Base-by-base conservation (phyloP, 2,888 invertebrate species). In the Drosophila seclusa region DNA sequence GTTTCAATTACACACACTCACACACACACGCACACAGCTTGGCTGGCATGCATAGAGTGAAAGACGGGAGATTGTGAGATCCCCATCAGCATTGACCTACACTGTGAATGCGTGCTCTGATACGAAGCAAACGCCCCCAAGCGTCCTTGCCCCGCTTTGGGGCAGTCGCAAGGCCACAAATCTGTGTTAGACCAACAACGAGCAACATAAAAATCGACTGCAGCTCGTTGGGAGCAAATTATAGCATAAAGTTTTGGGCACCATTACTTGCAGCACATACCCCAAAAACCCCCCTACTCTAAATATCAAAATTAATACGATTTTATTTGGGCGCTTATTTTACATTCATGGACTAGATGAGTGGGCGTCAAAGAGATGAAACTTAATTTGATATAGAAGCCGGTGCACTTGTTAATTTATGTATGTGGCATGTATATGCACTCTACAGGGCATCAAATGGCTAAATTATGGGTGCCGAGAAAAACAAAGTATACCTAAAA, bases 161-260 rank as follows among this genome's bases (percentile, higher is more conserved):
- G 62, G 24, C 68, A 55, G 79, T 72, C 62, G 63, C 83, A 87
- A 87, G 88, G 86, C 88, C 86, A 80, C 86, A 88, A 87, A 88
- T 83, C 86, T 88, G 86, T 69, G 78, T 77, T 78, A 73, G 86
- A 62, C 63, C 78, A 73, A 63, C 69, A 68, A 70, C 67, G 24
- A 70, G 68, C 55, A 55, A 58, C 48, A 36, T 48, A 45, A 50
- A 48, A 38, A 38, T 11, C 34, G 53, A 59, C 52, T 61, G 65
- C 62, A 59, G 64, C 65, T 61, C 50, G 62, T 70, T 63, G 64
- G 61, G 57, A 82, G 76, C 83, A 82, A 83, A 89, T 87, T 89
- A 87, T 89, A 74, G 85, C 74, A 80, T 48, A 87, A 89, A 87
- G 78, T 87, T 83, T 89, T 65, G 82, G 69, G 77, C 89, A 16